Base-by-base conservation (phyloP, 2,888 invertebrate species). In the Neoaliturus tenellus region DNA sequence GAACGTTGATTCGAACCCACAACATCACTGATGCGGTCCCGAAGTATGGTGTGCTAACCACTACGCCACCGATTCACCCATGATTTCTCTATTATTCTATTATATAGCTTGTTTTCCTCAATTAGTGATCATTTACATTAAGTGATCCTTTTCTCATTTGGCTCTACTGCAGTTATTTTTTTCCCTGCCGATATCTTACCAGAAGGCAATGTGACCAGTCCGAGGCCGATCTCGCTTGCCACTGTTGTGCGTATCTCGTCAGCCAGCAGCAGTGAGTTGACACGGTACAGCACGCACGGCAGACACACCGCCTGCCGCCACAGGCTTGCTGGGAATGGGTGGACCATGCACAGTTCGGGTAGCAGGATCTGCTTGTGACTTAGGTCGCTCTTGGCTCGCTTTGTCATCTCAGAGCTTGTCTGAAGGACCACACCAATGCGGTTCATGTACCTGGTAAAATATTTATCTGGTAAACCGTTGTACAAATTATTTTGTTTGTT, bases 341-440 rank as follows among this genome's bases (percentile, higher is more conserved):
- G 99, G 78, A 98, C 95, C 2, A 96, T 94, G 90, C 99, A 99
- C 35, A 99, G 91, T 91, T 99, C 99, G 0, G 99, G 99, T 0
- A 99, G 96, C 10, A 99, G 91, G 88, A 99, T 98, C 92, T 99
- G 99, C 89, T 99, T 99, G 91, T 99, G 98, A 89, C 98, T 98
- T 23, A 98, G 92, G 86, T 97, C 98, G 1, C 98, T 92, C 89
- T 98, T 98, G 0, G 98, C 98, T 62, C 96, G 93, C 86, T 98
- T 96, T 0, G 98, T 98, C 89, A 98, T 96, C 89, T 98, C 98
- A 82, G 98, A 98, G 51, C 98, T 98, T 0, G 98, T 97, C 0
- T 98, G 98, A 39, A 98, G 91, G 0, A 98, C 97, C 0, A 98
- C 97, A 20, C 98, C 98, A 91, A 98, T 98, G 25, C 98, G 93